These are phyloP conservation scores for Pangasius mekongensis DNA, from an alignment of 2,797 vertebrate genomes.

Conservation along the genomic window DNA sequence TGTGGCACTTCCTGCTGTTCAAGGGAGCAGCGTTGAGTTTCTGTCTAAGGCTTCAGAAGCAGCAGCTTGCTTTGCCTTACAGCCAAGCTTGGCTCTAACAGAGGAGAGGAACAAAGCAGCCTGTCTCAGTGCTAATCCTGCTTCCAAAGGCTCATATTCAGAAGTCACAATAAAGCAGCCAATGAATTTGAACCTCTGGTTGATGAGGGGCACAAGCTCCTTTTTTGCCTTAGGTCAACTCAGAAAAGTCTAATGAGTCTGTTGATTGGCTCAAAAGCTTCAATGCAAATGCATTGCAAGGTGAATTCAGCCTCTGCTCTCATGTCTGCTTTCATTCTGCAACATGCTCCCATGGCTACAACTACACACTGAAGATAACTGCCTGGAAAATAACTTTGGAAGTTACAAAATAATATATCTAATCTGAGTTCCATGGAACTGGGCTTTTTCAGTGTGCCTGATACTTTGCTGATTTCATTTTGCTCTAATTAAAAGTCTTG, in stretches of 20 bases:
- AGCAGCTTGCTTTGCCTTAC: conserved; percentile 81
- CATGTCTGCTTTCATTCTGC: conserved; percentile 64
- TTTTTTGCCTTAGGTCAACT: conserved; percentile 70
- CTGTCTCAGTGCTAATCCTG: conserved; percentile 78
- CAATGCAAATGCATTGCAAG: conserved; percentile 51
- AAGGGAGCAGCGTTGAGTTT: conserved; percentile 70
- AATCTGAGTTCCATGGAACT: conserved; percentile 70
- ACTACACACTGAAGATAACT: conserved; percentile 68
- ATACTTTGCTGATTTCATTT: conserved; percentile 68
- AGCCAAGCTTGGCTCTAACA: conserved; percentile 63
- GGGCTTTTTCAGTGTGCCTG: conserved; percentile 57
- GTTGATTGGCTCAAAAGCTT: conserved; percentile 65
- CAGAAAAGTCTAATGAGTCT: conserved; percentile 76
- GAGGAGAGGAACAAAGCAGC: conserved; percentile 72
- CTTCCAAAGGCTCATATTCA: conserved; percentile 74
- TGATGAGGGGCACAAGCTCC: conserved; percentile 58
- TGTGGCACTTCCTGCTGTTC: conserved; percentile 64
- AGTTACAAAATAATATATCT: conserved; percentile 63
- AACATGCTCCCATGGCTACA: conserved; percentile 61
- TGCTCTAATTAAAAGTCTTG: conserved; percentile 63
- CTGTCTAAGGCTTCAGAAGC: conserved; percentile 65
- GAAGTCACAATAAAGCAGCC: conserved; percentile 74
- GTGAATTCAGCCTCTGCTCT: conserved; percentile 53
- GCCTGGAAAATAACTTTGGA: conserved; percentile 58
- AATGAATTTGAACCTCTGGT: conserved; percentile 74